Conservation (phyloP, 53 echinoderm and acorn worm species). For the Henricia sp. region DNA sequence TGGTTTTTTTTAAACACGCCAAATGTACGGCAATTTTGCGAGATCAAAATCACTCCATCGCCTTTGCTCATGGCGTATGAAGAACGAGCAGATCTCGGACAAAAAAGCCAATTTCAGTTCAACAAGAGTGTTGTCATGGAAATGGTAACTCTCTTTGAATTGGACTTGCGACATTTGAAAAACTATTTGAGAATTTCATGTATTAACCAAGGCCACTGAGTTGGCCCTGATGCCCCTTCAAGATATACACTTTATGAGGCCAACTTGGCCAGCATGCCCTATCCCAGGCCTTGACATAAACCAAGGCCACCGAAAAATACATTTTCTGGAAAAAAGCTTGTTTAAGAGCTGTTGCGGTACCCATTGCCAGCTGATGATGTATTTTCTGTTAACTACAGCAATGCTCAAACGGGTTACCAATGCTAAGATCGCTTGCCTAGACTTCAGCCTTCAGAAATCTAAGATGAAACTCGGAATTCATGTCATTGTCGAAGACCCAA, state of each 20-base stretch:
- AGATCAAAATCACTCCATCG: slow-evolving; percentile 53
- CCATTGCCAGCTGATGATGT: too few relatives aligned
- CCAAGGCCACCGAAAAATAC: too few relatives aligned
- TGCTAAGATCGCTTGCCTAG: slow-evolving; percentile 96
- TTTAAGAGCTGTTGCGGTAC: too few relatives aligned
- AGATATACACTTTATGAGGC: too few relatives aligned
- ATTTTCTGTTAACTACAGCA: slow-evolving; percentile 51
- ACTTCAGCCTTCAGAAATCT: slow-evolving; percentile 95
- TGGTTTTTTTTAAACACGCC: too few relatives aligned
- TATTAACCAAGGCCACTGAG: too few relatives aligned
- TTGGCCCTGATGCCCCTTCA: too few relatives aligned
- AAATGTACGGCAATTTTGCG: too few relatives aligned
- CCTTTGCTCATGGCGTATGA: slow-evolving; percentile 33
- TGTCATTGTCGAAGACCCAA: slow-evolving; percentile 95
- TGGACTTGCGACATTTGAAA: background rate
- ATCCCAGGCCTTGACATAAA: too few relatives aligned
- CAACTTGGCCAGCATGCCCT: too few relatives aligned
- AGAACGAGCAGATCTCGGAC: slow-evolving; percentile 49
- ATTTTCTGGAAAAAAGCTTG: too few relatives aligned
- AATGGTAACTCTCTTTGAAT: background rate
- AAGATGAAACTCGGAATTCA: slow-evolving; percentile 98
- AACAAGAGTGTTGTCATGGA: background rate
- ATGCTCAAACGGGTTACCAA: slow-evolving; percentile 82
- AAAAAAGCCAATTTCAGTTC: background rate
- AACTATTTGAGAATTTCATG: too few relatives aligned